Percentiles rank a stretch among this genome's conserved stretches.
phyloP scores from a whole-genome alignment of 1,140 invertebrate genomes.

The Euura lappo region DNA sequence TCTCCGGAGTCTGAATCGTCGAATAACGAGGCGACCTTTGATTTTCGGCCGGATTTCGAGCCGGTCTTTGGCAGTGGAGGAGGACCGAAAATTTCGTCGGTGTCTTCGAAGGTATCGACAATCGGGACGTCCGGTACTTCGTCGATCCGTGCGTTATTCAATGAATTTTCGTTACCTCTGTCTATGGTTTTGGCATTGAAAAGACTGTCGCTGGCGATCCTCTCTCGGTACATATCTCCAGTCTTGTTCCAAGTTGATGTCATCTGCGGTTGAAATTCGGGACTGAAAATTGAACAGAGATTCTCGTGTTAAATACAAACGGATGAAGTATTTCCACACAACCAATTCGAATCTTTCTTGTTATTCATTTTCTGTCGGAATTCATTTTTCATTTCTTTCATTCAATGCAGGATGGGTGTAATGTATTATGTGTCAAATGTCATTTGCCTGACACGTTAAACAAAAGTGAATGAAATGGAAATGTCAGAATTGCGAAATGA shows the following conservation, averaged over 20 bases:
- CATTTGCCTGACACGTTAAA: too few species aligned
- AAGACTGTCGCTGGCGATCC: constrained; percentile 41
- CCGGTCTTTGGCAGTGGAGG: constrained; percentile 41
- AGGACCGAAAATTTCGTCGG: constrained; percentile 48
- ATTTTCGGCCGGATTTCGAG: constrained; percentile 36
- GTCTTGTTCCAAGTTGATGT: constrained; percentile 42
- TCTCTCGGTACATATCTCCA: constrained; percentile 45
- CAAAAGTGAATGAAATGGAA: too few species aligned
- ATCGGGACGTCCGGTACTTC: constrained; percentile 5
- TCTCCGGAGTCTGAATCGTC: constrained; percentile 51
- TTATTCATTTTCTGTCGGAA: too few species aligned
- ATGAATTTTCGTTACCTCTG: constrained; percentile 20
- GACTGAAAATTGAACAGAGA: constrained; percentile 27
- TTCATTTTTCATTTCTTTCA: too few species aligned
- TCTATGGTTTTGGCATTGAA: constrained; percentile 24
- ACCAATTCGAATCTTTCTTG: too few species aligned
- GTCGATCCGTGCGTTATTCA: constrained; percentile 7
- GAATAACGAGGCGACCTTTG: constrained; percentile 42
- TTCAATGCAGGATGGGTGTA: too few species aligned
- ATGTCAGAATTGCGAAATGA: too few species aligned
- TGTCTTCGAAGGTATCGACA: constrained; percentile 22
- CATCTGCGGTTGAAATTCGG: constrained; percentile 37
- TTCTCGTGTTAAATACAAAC: neutral
- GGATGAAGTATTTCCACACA: too few species aligned
- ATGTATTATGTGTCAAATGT: too few species aligned